Evolutionary conservation across 2,797 vertebrate species (phyloP).

Genomic region (Microcaecilia unicolor): DNA sequence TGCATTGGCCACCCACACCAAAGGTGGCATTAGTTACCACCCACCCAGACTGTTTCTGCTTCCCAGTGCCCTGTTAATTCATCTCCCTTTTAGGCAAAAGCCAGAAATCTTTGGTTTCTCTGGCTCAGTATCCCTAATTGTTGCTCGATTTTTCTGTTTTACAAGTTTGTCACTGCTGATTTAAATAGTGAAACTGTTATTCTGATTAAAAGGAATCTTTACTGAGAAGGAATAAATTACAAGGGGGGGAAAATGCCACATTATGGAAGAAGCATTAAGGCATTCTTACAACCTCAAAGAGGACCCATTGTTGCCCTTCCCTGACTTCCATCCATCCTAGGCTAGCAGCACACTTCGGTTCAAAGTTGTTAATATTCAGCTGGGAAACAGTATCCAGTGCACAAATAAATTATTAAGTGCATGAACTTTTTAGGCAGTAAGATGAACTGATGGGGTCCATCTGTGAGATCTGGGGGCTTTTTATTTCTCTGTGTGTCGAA

Average conservation of each 20-base stretch:
- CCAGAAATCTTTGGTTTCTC: neutral
- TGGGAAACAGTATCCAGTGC: conserved; percentile 97
- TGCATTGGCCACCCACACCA: neutral
- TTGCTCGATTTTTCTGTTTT: conserved; percentile 36
- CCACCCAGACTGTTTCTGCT: neutral
- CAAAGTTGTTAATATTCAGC: conserved; percentile 98
- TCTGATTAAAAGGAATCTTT: conserved; percentile 77
- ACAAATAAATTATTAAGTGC: conserved; percentile 98
- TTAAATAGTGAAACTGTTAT: conserved; percentile 57
- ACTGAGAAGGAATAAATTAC: conserved; percentile 73
- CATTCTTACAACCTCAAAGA: conserved; percentile 69
- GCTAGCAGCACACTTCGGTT: conserved; percentile 87
- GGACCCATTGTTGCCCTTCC: conserved; percentile 62
- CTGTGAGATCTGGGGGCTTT: conserved; percentile 81
- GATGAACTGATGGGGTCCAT: conserved; percentile 98
- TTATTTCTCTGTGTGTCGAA: conserved; percentile 67
- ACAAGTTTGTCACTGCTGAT: conserved; percentile 44
- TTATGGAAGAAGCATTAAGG: conserved; percentile 57
- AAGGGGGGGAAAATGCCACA: conserved; percentile 47
- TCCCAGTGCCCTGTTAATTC: conserved; percentile 13
- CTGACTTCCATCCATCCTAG: conserved; percentile 52
- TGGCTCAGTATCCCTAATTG: conserved; percentile 14
- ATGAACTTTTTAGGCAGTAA: conserved; percentile 99
- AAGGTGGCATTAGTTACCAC: conserved; percentile 13
- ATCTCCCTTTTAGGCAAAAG: neutral